Conservation (phyloP, 2,113 vertebrate species). For the Python bivittatus region DNA sequence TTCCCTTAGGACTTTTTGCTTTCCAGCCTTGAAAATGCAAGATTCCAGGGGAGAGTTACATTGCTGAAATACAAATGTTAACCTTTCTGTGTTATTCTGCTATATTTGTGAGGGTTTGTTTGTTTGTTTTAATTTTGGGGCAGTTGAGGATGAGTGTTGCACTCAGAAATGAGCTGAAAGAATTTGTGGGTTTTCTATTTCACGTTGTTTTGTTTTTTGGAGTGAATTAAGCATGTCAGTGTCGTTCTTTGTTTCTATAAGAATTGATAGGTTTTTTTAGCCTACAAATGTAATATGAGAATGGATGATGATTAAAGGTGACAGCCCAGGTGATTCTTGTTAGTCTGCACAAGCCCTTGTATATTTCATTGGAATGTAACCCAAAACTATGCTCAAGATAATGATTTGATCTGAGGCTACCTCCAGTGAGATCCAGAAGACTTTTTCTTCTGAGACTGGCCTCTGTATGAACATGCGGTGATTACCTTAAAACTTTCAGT, state of each 20-base stretch:
- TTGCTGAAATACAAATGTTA: background rate
- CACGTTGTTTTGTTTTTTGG: background rate
- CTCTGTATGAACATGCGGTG: background rate
- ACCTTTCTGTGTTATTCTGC: background rate
- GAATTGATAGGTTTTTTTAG: background rate
- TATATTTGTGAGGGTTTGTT: background rate
- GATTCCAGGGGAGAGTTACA: background rate
- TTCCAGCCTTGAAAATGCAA: background rate
- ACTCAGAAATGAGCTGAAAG: background rate
- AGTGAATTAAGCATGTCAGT: background rate
- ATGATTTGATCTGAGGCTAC: background rate
- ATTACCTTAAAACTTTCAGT: background rate
- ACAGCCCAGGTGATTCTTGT: conserved; percentile 29
- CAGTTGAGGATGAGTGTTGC: background rate
- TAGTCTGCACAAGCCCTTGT: background rate
- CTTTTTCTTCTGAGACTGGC: rapidly evolving
- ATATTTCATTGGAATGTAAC: background rate
- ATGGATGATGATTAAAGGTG: conserved; percentile 41
- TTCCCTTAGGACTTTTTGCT: background rate
- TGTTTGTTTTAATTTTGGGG: background rate
- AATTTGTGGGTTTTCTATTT: background rate
- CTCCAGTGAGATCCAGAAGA: background rate
- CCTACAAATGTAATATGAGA: conserved; percentile 27
- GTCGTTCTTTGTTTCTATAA: background rate
- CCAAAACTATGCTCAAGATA: background rate